Base-by-base conservation (phyloP, 2,888 invertebrate species). In the Ornithoptera priamus region DNA sequence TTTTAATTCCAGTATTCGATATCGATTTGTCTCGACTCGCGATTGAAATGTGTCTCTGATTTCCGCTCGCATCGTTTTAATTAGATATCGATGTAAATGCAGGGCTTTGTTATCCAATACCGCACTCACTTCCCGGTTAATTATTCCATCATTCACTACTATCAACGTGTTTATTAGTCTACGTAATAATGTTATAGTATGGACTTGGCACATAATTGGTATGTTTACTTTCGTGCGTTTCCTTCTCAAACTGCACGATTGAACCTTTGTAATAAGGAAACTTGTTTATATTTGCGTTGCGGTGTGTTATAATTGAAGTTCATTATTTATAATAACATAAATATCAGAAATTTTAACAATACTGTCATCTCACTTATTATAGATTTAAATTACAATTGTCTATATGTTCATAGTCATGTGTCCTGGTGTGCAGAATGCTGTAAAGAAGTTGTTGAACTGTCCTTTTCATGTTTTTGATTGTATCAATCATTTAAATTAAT, bases 21-120 rank as follows among this genome's bases (percentile, higher is more conserved):
- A 77, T 72, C 74, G 78, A 81, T 80, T 83, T 80, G 81, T 79
- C 76, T 74, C 78, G 76, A 78, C 30, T 42, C 30, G 10, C 20
- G 17, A 20, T 50, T 70, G 22, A 62, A 65, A 42, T 67, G 46
- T 57, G 10, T 74, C 75, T 71, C 50, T 69, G 69, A 65, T 70
- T 71, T 71, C 67, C 69, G 72, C 75, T 75, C 74, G 74, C 69
- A 72, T 72, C 66, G 69, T 72, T 75, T 72, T 75, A 77, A 78
- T 75, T 73, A 78, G 83, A 84, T 82, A 82, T 80, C 66, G 71
- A 80, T 80, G 84, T 76, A 81, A 85, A 87, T 86, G 77, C 79
- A 80, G 77, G 77, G 79, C 78, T 78, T 74, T 75, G 77, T 80
- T 80, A 75, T 78, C 75, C 77, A 79, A 79, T 79, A 76, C 74